Percentiles rank a stretch among this genome's conserved stretches.
phyloP scores from a whole-genome alignment of 2,888 invertebrate species.

The Tenthredo amoena region DNA sequence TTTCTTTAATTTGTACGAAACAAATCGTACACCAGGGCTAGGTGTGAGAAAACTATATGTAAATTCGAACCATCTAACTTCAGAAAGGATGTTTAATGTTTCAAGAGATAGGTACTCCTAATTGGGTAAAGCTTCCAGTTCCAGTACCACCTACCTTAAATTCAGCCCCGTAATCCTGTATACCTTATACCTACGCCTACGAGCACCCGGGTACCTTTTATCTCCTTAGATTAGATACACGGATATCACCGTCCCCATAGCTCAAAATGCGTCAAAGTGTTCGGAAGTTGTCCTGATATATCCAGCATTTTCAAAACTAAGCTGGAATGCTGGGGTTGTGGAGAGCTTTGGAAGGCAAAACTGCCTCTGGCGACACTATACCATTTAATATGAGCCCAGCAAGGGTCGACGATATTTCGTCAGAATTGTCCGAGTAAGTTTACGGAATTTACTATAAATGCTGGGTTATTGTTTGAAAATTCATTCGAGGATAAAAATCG shows the following conservation, averaged over 20 bases:
- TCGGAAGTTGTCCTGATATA: background rate
- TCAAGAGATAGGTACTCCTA: background rate
- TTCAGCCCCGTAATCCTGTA: background rate
- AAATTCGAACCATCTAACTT: background rate
- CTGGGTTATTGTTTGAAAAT: background rate
- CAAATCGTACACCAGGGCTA: background rate
- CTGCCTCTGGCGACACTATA: slow-evolving; percentile 8
- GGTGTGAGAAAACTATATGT: background rate
- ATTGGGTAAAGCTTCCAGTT: slow-evolving; percentile 6
- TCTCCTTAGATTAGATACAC: background rate
- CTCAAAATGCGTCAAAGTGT: background rate
- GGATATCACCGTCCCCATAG: background rate
- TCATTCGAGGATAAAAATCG: background rate
- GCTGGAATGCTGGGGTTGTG: background rate
- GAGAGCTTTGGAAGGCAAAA: slow-evolving; percentile 10
- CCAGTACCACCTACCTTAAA: background rate
- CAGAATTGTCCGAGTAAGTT: background rate
- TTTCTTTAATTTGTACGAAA: background rate
- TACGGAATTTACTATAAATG: background rate
- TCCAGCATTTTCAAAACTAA: slow-evolving; percentile 13
- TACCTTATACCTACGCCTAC: background rate
- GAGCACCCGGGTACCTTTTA: background rate
- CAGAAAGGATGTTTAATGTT: slow-evolving; percentile 9
- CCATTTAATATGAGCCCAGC: background rate
- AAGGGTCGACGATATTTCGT: background rate